Evolutionary conservation across 2,113 vertebrate species (phyloP), one percentile per base, ranked within the genome.

Genomic region (Engraulis encrasicolus): DNA sequence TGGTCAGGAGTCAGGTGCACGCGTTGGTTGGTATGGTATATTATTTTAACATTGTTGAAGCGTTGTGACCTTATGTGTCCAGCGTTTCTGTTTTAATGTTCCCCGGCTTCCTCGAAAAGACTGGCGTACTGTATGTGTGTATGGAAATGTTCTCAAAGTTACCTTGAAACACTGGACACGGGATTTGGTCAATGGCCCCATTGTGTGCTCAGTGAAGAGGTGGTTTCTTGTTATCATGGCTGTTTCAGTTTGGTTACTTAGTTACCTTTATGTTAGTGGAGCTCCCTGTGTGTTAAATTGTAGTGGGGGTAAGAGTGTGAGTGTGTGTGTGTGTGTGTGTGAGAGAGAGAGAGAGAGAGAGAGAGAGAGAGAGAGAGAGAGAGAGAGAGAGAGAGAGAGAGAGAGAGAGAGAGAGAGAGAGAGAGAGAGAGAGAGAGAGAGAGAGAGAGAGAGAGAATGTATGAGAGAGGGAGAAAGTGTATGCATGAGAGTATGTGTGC

Each of bases 161-260:
- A 74, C 66, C 66, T 74, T 74, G 66, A 71, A n/a, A n/a, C n/a
- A 17, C 61, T 71, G 61, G 27, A 74, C 66, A 74, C 9, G 40
- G 40, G n/a, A 34, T 74, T 34, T 74, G n/a, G 2, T 74, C 66
- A 74, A 15, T 74, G 66, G 31, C 27, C 11, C 15, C 14, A 74
- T 31, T 34, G 27, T 74, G 14, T 31, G 12, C 58, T 27, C 58
- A 27, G 58, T 61, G 58, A 34, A 34, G 66, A 74, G 9, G 31
- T 36, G 66, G 2, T 34, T 74, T 36, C 7, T 17, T 74, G 66
- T 36, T 74, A 34, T 74, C 66, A 34, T 4, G 15, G n/a, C n/a
- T n/a, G 66, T 74, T 34, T 74, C 66, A 74, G 66, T 74, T 74
- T 74, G 66, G 27, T 34, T 74, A 74, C 66, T 74, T 74, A 74